Percentiles rank a stretch among this genome's conserved stretches.
phyloP scores from a whole-genome alignment of 1,140 invertebrate genomes.

The Rhopalosiphum maidis region DNA sequence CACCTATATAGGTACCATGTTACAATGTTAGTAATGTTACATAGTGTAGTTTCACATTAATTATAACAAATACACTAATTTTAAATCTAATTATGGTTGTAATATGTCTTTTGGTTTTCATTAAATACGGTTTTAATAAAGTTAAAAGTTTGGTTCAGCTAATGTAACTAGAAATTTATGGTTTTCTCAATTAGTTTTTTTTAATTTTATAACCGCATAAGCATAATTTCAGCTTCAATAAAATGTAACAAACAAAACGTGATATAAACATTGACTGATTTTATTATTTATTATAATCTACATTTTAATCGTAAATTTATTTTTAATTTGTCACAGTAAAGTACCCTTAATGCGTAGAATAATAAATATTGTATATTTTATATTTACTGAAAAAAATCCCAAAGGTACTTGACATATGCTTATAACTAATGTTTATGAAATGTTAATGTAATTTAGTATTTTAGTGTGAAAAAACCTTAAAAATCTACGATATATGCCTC shows the following conservation, averaged over 20 bases:
- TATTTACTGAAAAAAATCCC: background rate
- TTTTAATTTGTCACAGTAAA: background rate
- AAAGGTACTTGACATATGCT: background rate
- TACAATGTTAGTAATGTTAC: background rate
- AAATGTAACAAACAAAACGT: background rate
- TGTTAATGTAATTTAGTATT: background rate
- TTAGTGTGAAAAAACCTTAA: background rate
- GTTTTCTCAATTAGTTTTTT: slow-evolving; percentile 2
- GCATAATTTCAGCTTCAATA: background rate
- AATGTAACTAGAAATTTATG: background rate
- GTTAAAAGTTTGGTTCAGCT: background rate
- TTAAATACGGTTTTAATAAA: slow-evolving; percentile 30
- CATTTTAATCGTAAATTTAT: background rate
- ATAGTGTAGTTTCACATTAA: background rate
- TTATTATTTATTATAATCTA: background rate
- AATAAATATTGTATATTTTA: background rate
- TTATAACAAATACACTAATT: slow-evolving; percentile 12
- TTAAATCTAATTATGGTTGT: background rate
- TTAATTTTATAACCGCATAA: background rate
- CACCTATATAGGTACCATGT: background rate
- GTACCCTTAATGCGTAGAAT: background rate
- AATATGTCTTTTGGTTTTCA: slow-evolving; percentile 11
- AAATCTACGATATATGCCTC: no score
- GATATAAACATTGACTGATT: background rate
- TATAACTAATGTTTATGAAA: background rate